Evolutionary conservation across 2,888 invertebrate species (phyloP).

Genomic region (Geotrupes spiniger): DNA sequence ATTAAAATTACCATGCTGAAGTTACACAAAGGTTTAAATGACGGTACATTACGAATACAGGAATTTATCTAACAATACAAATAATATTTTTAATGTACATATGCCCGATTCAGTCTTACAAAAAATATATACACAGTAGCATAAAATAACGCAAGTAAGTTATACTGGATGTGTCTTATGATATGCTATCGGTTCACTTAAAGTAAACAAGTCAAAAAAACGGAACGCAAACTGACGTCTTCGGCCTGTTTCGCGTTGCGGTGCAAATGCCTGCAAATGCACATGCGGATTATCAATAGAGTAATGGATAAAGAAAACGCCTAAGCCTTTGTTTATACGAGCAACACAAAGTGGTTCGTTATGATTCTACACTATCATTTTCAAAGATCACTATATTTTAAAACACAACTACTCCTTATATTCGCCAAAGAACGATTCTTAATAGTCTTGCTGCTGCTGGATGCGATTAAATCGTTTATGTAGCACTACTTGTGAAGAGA

Average conservation of each 20-base stretch:
- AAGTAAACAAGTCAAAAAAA: too few species aligned
- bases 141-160: slow-evolving; percentile 8
- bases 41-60: too few species aligned
- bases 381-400: slow-evolving; percentile 11
- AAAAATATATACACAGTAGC: slow-evolving; percentile 17
- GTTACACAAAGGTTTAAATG: too few species aligned
- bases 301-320: not conserved
- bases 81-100: slow-evolving; percentile 8
- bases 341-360: not conserved
- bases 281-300: not conserved
- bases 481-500: slow-evolving; percentile 84
- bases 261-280: not conserved
- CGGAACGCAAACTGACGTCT: not conserved
- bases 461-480: slow-evolving; percentile 50
- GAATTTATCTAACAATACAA: too few species aligned
- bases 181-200: slow-evolving; percentile 12
- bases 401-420: slow-evolving; percentile 13
- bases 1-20: too few species aligned
- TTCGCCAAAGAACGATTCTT: not conserved
- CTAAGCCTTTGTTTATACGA: slow-evolving; percentile 2
- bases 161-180: slow-evolving; percentile 10
- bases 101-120: slow-evolving; percentile 21
- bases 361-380: slow-evolving; percentile 6
- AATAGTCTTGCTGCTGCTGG: not conserved
- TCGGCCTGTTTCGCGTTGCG: not conserved